Evolutionary conservation across 2,888 invertebrate genomes (phyloP).

Genomic region (Arge pagana): DNA sequence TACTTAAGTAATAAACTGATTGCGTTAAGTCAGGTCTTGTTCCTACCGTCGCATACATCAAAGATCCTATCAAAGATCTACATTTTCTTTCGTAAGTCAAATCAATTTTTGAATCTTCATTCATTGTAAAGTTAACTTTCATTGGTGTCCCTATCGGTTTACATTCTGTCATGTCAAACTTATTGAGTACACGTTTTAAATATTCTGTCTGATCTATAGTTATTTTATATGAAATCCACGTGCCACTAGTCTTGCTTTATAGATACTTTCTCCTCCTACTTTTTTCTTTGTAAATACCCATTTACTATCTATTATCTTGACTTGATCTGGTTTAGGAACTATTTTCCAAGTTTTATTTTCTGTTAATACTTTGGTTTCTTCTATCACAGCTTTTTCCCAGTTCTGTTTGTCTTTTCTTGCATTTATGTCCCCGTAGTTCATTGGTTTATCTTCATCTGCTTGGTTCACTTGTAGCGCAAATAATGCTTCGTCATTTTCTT

Average conservation of each 20-base stretch:
- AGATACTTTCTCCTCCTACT: background rate
- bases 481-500: conserved; percentile 6
- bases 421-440: conserved; percentile 11
- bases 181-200: background rate
- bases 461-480: background rate
- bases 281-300: conserved; percentile 22
- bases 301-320: conserved; percentile 18
- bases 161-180: conserved; percentile 3
- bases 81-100: conserved; percentile 16
- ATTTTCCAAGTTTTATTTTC: conserved; percentile 11
- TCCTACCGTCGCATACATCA: conserved; percentile 31
- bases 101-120: background rate
- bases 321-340: conserved; percentile 13
- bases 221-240: conserved; percentile 14
- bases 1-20: conserved; percentile 25
- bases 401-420: background rate
- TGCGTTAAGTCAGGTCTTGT: conserved; percentile 31
- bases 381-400: background rate
- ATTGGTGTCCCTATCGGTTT: conserved; percentile 7
- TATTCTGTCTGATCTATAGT: conserved; percentile 4
- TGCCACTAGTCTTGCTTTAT: conserved; percentile 10
- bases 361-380: background rate
- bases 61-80: conserved; percentile 28
- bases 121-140: conserved; percentile 4
- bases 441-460: conserved; percentile 8